Evolutionary conservation across 2,888 invertebrate genomes (phyloP), one percentile per base, ranked within the genome.

Genomic region (Catocala sponsa): DNA sequence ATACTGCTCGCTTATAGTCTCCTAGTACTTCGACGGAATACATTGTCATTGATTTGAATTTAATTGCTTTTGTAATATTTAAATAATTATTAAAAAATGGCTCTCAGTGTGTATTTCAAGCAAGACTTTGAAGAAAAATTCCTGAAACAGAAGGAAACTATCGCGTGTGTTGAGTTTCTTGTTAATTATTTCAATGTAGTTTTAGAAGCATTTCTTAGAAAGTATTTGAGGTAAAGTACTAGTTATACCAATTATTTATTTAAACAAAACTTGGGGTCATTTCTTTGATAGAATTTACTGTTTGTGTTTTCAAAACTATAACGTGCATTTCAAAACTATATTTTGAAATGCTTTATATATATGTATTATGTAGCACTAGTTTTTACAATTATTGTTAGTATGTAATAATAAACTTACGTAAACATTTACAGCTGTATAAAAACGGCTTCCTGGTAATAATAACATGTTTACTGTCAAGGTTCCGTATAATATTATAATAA

Each of bases 91-190:
- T 63, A 62, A 42, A 79, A 71, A 65, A 88, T 89, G 89, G 80
- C 84, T 52, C 46, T 84, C 12, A 77, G 80, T 77, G 79, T 84
- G 59, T 71, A 72, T 63, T 63, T 69, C 50, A 79, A 76, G 42
- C 67, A 69, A 57, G 73, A 81, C 43, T 65, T 71, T 53, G 71
- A 76, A 60, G 70, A 76, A 32, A 72, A 66, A 57, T 72, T 75
- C 35, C 63, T 74, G 70, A 64, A 74, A 55, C 70, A 63, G 15
- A 64, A 73, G 63, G 72, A 76, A 58, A 74, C 55, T 50, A 66
- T 79, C 48, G 76, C 80, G 84, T 87, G 78, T 78, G 85, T 84
- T 79, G 65, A 84, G 62, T 77, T 83, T 68, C 47, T 79, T 76
- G 65, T 71, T 65, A 41, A 71, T 73, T 65, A 61, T 76, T 67